These are phyloP conservation scores for Toxotes jaculatrix DNA, from an alignment of 2,113 vertebrate species.

Conservation along the genomic window DNA sequence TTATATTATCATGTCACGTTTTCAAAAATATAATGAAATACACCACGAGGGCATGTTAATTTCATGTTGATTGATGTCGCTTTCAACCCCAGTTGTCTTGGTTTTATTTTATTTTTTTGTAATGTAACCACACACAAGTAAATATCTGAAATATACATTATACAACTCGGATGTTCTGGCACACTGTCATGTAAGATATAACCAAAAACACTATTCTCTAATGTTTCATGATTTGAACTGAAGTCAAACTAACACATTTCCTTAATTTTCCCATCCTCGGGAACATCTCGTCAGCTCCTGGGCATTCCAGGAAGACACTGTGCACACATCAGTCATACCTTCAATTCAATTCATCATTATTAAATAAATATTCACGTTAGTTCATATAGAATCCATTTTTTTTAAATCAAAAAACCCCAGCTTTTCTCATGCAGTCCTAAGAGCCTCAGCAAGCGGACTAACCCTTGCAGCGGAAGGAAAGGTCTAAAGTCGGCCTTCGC, in stretches of 20 bases:
- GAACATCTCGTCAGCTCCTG: neutral
- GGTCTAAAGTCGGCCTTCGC: neutral
- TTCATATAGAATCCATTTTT: too few relatives aligned
- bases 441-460: constrained; percentile 45
- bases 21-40: neutral
- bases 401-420: too few relatives aligned
- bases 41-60: neutral
- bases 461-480: constrained; percentile 58
- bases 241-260: neutral
- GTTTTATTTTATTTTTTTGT: neutral
- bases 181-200: neutral
- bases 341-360: neutral
- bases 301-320: too few relatives aligned
- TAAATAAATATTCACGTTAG: neutral
- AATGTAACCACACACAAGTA: too few relatives aligned
- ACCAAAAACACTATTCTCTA: neutral
- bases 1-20: neutral
- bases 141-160: neutral
- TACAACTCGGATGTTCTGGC: neutral
- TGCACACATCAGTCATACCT: neutral
- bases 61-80: neutral
- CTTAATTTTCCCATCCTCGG: neutral
- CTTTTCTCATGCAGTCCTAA: neutral
- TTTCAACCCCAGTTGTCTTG: neutral
- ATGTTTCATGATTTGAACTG: neutral